Conservation (phyloP, 1,140 invertebrate genomes). For the Augochlora pura region DNA sequence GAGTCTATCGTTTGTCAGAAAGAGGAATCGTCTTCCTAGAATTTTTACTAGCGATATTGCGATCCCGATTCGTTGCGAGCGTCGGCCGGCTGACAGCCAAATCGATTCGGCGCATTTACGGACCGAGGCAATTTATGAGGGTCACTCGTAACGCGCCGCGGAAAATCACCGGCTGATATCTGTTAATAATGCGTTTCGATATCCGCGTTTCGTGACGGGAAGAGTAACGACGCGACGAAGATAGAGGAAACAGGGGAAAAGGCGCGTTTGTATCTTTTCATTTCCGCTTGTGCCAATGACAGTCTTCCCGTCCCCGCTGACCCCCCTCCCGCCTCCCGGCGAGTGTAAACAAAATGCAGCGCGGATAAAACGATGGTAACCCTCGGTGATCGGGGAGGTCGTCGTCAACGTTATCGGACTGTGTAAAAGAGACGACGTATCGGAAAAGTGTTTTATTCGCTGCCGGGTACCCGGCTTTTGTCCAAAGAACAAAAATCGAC, state of each 20-base stretch:
- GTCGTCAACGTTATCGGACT: neutral
- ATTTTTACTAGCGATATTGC: conserved; percentile 35
- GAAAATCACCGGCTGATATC: conserved; percentile 38
- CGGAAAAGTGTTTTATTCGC: neutral
- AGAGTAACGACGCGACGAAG: neutral
- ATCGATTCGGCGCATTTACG: conserved; percentile 53
- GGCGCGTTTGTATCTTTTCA: neutral
- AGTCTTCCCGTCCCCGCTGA: too few relatives aligned
- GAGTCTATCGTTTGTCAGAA: conserved; percentile 29
- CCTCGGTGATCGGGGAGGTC: neutral
- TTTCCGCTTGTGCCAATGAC: neutral
- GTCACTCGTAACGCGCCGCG: conserved; percentile 30
- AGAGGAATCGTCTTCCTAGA: conserved; percentile 30
- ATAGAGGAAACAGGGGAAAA: too few relatives aligned
- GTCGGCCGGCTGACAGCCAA: conserved; percentile 29
- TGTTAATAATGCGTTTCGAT: conserved; percentile 53
- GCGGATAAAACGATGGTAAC: neutral
- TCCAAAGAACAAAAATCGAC: neutral
- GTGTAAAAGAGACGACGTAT: neutral
- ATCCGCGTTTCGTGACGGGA: conserved; percentile 25
- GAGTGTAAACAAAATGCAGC: neutral
- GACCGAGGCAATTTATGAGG: conserved; percentile 51
- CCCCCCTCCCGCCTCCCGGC: neutral
- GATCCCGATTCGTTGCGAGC: conserved; percentile 26
- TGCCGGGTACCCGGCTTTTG: neutral